Percentiles rank a stretch among this genome's conserved stretches.
phyloP scores from a whole-genome alignment of 2,888 invertebrate species.

The Agrotis exclamationis region DNA sequence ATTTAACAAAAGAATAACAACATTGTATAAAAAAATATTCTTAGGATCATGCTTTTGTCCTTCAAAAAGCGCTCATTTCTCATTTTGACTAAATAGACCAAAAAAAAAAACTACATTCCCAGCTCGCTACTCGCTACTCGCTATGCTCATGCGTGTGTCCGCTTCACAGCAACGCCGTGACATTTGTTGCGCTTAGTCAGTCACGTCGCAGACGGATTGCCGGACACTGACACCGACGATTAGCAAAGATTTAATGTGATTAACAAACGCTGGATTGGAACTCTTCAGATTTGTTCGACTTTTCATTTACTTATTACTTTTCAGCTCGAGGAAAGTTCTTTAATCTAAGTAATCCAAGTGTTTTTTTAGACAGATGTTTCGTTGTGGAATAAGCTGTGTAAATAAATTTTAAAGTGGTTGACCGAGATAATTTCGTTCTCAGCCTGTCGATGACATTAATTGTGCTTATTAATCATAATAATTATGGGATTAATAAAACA shows the following conservation, averaged over 20 bases:
- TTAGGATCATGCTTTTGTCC: too few species aligned
- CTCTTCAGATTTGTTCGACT: slow-evolving; percentile 44
- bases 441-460: too few species aligned
- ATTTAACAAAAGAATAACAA: not conserved
- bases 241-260: slow-evolving; percentile 57
- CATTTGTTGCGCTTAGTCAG: slow-evolving; percentile 58
- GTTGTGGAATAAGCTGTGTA: not conserved
- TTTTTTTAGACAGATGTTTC: slow-evolving; percentile 4
- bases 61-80: not conserved
- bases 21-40: not conserved
- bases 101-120: not conserved
- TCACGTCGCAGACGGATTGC: slow-evolving; percentile 45
- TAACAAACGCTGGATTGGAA: slow-evolving; percentile 42
- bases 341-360: not conserved
- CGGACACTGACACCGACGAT: slow-evolving; percentile 41
- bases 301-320: slow-evolving; percentile 49
- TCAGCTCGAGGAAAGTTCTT: slow-evolving; percentile 4
- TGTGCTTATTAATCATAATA: too few species aligned
- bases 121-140: slow-evolving; percentile 9
- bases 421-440: not conserved
- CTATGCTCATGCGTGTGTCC: slow-evolving; percentile 19
- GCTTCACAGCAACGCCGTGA: slow-evolving; percentile 27
- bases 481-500: too few species aligned
- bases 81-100: not conserved
- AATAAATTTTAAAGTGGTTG: not conserved